A percentile compares a stretch with the other conserved stretches of the same genome.
phyloP scores from a whole-genome alignment of 2,888 invertebrate genomes.

The Sarcophaga subvicina region DNA sequence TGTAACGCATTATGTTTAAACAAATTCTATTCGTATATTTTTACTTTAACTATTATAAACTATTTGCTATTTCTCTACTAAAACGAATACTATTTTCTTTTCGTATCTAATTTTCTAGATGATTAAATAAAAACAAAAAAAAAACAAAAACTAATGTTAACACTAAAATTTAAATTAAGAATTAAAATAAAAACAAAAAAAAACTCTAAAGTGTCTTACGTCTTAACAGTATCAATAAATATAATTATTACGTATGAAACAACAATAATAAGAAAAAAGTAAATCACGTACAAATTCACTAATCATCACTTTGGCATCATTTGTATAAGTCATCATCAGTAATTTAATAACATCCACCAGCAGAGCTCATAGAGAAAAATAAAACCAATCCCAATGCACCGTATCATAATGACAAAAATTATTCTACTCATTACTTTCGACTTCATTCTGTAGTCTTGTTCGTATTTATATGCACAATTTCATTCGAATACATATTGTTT shows the following conservation, averaged over 20 bases:
- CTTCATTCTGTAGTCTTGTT: constrained; percentile 33
- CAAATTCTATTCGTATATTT: constrained; percentile 23
- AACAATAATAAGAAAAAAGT: constrained; percentile 40
- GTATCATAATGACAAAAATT: constrained; percentile 30
- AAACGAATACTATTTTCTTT: constrained; percentile 75
- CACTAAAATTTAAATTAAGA: constrained; percentile 49
- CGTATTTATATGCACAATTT: constrained; percentile 45
- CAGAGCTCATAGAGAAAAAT: constrained; percentile 52
- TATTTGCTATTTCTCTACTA: constrained; percentile 75
- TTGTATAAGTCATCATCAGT: constrained; percentile 68
- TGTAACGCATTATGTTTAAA: not conserved
- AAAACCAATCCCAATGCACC: constrained; percentile 54
- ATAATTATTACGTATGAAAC: constrained; percentile 56
- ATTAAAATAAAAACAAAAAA: constrained; percentile 49
- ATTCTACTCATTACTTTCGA: constrained; percentile 33
- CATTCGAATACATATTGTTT: constrained; percentile 33
- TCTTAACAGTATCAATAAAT: constrained; percentile 59
- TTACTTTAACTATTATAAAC: constrained; percentile 57
- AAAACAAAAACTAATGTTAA: constrained; percentile 71
- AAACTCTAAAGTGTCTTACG: constrained; percentile 67
- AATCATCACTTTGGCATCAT: constrained; percentile 68
- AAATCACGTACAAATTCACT: constrained; percentile 67
- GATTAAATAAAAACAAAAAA: constrained; percentile 76
- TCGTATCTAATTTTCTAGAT: constrained; percentile 81
- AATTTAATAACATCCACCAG: constrained; percentile 46